phyloP scores from a whole-genome alignment of 2,888 invertebrate species.

The Noctua janthina region DNA sequence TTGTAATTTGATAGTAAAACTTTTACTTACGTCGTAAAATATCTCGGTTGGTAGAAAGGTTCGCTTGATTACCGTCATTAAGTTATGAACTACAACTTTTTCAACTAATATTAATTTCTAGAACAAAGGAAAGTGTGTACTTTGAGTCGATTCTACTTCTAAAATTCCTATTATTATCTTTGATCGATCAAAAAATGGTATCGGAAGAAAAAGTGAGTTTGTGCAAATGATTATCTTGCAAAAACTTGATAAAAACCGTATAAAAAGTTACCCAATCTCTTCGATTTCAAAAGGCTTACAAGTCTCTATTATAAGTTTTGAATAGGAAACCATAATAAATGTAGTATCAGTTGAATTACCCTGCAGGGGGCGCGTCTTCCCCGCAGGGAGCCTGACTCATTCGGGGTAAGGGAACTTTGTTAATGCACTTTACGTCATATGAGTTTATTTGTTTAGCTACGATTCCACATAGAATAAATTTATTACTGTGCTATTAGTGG shows the following conservation, averaged over 20 bases:
- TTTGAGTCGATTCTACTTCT: slow-evolving; percentile 1
- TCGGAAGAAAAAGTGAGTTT: slow-evolving; percentile 24
- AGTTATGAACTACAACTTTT: slow-evolving; percentile 44
- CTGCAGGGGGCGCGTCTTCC: slow-evolving; percentile 66
- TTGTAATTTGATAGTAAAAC: slow-evolving; percentile 61
- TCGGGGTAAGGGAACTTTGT: slow-evolving; percentile 78
- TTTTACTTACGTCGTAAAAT: slow-evolving; percentile 63
- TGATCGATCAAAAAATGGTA: slow-evolving; percentile 23
- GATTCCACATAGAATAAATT: slow-evolving; percentile 54
- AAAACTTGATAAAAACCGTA: slow-evolving; percentile 21
- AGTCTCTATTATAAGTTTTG: slow-evolving; percentile 48
- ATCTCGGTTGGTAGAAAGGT: slow-evolving; percentile 46
- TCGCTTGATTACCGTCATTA: slow-evolving; percentile 58
- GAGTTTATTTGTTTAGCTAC: slow-evolving; percentile 62
- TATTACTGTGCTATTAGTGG: slow-evolving; percentile 48
- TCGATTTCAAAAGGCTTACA: slow-evolving; percentile 52
- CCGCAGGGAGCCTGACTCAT: slow-evolving; percentile 73
- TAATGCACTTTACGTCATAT: slow-evolving; percentile 80
- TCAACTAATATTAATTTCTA: slow-evolving; percentile 46
- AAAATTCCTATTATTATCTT: slow-evolving; percentile 17
- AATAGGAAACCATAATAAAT: slow-evolving; percentile 61
- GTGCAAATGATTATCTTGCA: slow-evolving; percentile 37
- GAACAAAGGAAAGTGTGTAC: slow-evolving; percentile 52
- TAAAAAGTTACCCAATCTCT: slow-evolving; percentile 50
- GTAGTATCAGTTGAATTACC: slow-evolving; percentile 62